phyloP scores from a whole-genome alignment of 2,113 vertebrate species.

The Semnornis frantzii region DNA sequence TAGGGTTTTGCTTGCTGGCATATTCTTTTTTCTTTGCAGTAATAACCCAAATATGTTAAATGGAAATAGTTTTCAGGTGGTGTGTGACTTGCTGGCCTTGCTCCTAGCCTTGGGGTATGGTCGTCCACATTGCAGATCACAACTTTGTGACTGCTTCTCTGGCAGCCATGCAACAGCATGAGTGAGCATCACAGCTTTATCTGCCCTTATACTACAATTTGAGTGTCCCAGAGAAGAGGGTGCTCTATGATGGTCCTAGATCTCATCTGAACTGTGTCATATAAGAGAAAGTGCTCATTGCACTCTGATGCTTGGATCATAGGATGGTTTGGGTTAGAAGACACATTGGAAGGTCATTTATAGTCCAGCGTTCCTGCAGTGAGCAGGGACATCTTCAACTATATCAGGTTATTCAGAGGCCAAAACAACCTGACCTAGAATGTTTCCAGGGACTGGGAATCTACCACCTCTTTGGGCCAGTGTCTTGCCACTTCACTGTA shows the following conservation, averaged over 20 bases:
- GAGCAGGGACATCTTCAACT: neutral
- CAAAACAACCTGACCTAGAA: rapidly evolving
- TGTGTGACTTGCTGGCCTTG: neutral
- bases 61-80: conserved; percentile 11
- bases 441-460: neutral
- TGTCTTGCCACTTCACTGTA: rapidly evolving
- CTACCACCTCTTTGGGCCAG: neutral
- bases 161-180: neutral
- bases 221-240: neutral
- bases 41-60: conserved; percentile 4
- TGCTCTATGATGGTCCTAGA: neutral
- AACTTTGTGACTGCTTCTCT: neutral
- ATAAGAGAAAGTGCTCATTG: neutral
- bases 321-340: neutral
- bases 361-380: rapidly evolving
- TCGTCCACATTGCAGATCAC: neutral
- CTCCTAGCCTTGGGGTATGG: neutral
- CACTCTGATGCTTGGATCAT: neutral
- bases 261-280: neutral
- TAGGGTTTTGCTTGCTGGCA: neutral
- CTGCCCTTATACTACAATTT: neutral
- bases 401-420: rapidly evolving
- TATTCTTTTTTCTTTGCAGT: neutral
- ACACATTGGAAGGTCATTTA: neutral
- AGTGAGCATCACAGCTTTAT: neutral